phyloP scores from a whole-genome alignment of 2,888 invertebrate genomes.

The Stenichneumon culpator region DNA sequence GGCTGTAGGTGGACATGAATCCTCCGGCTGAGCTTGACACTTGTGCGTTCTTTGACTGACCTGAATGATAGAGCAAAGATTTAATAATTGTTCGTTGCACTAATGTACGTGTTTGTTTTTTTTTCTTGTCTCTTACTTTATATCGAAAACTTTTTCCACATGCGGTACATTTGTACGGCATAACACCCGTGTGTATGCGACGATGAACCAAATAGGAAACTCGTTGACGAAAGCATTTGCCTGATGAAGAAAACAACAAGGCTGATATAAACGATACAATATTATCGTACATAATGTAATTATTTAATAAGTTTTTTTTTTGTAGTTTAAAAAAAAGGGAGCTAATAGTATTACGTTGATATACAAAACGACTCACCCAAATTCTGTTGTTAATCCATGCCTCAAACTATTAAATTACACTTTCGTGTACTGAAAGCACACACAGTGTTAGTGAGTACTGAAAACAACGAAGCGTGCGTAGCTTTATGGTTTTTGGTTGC shows the following conservation, averaged over 20 bases:
- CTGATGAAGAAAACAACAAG: conserved; percentile 84
- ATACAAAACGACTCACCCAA: conserved; percentile 56
- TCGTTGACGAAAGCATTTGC: conserved; percentile 94
- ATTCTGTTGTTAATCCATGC: conserved; percentile 65
- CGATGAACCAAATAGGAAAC: conserved; percentile 95
- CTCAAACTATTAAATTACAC: conserved; percentile 62
- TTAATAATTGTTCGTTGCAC: background rate
- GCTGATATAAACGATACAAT: background rate
- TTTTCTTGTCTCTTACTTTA: conserved; percentile 86
- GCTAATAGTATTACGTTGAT: background rate
- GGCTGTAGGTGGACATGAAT: conserved; percentile 85
- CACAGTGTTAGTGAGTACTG: conserved; percentile 66
- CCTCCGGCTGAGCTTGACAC: conserved; percentile 89
- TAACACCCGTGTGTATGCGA: conserved; percentile 93
- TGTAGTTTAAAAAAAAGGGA: background rate
- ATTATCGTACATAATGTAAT: background rate
- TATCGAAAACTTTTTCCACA: conserved; percentile 94
- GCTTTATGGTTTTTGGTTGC: background rate
- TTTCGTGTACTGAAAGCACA: conserved; percentile 53
- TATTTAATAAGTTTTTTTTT: background rate
- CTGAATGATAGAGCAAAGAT: conserved; percentile 81
- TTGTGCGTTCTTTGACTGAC: conserved; percentile 94
- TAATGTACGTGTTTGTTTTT: background rate
- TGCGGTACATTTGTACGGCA: conserved; percentile 94
- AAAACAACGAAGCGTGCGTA: conserved; percentile 64